Conservation (phyloP, 2,113 vertebrate species). For the Egretta garzetta region DNA sequence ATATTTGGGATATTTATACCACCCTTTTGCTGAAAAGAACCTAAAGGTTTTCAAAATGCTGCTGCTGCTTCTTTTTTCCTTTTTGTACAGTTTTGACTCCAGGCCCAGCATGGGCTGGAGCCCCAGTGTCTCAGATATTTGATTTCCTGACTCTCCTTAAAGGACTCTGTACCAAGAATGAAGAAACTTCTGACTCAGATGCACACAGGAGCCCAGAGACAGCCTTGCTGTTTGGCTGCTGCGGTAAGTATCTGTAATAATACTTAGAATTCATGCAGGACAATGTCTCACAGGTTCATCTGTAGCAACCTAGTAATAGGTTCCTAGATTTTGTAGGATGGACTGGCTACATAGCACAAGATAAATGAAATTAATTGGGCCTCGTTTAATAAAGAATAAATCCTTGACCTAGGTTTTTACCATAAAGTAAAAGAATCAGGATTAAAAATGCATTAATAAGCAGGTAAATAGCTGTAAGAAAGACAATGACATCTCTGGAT, state of each 20-base stretch:
- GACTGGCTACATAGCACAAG: not conserved
- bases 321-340: not conserved
- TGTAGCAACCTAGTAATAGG: not conserved
- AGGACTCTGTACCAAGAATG: not conserved
- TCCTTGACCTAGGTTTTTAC: not conserved
- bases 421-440: not conserved
- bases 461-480: not conserved
- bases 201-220: not conserved
- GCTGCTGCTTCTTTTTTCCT: not conserved
- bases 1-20: not conserved
- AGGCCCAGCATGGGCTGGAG: not conserved
- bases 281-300: not conserved
- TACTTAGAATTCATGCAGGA: not conserved
- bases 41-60: not conserved
- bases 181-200: not conserved
- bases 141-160: not conserved
- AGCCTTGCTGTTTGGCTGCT: not conserved
- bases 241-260: not conserved
- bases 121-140: rapidly evolving
- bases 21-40: not conserved
- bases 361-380: not conserved
- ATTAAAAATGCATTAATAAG: not conserved
- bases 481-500: not conserved
- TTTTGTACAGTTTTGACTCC: not conserved
- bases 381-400: not conserved